Conservation (phyloP, 2,888 invertebrate species). For the Cataglyphis rosenhaueri region DNA sequence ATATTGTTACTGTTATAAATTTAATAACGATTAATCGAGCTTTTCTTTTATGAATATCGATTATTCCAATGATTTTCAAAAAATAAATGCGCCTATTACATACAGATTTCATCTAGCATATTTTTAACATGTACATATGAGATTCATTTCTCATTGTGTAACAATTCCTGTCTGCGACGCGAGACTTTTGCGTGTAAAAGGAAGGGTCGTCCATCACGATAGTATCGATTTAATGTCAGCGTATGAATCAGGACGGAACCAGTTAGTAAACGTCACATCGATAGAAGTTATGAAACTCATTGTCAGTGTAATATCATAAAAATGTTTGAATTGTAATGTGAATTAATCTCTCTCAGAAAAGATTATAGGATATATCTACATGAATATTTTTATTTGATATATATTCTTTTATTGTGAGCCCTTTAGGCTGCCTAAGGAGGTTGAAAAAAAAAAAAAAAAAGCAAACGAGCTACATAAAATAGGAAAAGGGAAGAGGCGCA, state of each 20-base stretch:
- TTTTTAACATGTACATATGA: slow-evolving; percentile 16
- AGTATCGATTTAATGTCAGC: slow-evolving; percentile 55
- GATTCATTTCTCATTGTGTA: slow-evolving; percentile 1
- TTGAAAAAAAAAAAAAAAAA: background rate
- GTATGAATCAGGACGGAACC: slow-evolving; percentile 17
- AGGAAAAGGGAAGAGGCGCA: background rate
- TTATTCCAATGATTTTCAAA: slow-evolving; percentile 39
- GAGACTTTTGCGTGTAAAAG: slow-evolving; percentile 1
- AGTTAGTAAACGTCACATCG: slow-evolving; percentile 64
- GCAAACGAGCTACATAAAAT: background rate
- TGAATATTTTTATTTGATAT: background rate
- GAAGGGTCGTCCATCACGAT: slow-evolving; percentile 20
- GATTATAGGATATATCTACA: background rate
- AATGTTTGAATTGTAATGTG: too few relatives aligned
- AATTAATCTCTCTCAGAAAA: background rate
- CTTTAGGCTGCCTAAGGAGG: background rate
- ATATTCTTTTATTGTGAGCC: background rate
- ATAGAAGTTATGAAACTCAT: slow-evolving; percentile 27
- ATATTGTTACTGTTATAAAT: background rate
- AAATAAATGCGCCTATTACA: slow-evolving; percentile 33
- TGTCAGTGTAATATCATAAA: background rate
- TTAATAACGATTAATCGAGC: slow-evolving; percentile 12
- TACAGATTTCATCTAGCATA: slow-evolving; percentile 11
- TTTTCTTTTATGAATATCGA: background rate
- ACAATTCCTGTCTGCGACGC: slow-evolving; percentile 1